Conservation (phyloP, 2,797 vertebrate species). For the Nasua narica region DNA sequence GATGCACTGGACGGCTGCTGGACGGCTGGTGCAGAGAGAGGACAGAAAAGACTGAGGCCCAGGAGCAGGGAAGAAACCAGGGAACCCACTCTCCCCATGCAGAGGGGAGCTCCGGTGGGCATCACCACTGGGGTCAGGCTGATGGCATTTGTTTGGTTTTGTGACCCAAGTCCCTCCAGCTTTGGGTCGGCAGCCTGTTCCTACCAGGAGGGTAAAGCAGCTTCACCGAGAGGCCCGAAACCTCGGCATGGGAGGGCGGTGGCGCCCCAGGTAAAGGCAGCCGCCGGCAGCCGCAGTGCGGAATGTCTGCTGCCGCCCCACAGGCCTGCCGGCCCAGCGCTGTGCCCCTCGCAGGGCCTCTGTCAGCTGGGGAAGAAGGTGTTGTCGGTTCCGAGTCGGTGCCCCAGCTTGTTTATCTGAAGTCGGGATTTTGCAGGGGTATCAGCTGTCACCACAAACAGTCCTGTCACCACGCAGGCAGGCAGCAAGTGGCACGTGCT, state of each 20-base stretch:
- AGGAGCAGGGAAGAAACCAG: background rate
- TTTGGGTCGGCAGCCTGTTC: background rate
- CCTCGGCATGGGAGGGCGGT: no score
- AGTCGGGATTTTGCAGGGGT: background rate
- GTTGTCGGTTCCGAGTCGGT: background rate
- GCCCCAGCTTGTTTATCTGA: background rate
- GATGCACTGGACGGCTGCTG: background rate
- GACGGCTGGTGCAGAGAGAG: accelerated
- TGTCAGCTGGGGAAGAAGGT: background rate
- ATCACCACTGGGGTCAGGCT: accelerated
- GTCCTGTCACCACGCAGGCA: background rate
- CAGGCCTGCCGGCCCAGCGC: accelerated
- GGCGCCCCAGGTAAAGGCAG: accelerated
- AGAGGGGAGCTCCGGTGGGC: accelerated
- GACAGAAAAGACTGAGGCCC: background rate
- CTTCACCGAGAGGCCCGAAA: background rate
- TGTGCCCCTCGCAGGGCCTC: accelerated
- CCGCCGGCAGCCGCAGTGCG: accelerated
- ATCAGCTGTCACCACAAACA: accelerated
- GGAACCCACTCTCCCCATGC: accelerated
- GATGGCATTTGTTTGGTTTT: accelerated
- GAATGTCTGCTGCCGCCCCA: accelerated
- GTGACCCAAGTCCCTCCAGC: background rate
- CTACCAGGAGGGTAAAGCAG: background rate
- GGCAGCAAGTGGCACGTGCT: background rate